Evolutionary conservation across 2,888 invertebrate species (phyloP), one percentile per base, ranked within the genome.

Genomic region (Andricus quercusramuli): DNA sequence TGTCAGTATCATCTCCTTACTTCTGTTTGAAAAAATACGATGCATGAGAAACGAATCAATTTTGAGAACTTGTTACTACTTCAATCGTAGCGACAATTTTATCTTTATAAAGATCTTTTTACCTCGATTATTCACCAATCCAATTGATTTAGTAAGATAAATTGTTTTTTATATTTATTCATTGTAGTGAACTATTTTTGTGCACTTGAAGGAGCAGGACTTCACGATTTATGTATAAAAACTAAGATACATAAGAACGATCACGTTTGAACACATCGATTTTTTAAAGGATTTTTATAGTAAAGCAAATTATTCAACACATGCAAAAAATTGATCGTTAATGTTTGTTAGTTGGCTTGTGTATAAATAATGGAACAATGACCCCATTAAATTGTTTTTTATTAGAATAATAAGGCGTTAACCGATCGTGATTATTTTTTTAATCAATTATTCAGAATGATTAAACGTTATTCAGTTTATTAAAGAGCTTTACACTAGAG

Each of bases 131-230:
- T 22, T n/a, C 2, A 67, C n/a, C 67, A 41, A 41, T 44, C 11
- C 6, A 41, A 67, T 67, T 67, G 41, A 67, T 41, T 37, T n/a
- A 67, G 67, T 67, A 67, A 67, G 13, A 22, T 67, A 15, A 67
- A 67, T 67, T 37, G 41, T 0, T 44, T 3, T 44, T 44, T 22
- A 67, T 41, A 37, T 29, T 32, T 67, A 67, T 41, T n/a, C n/a
- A 41, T 67, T n/a, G 67, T 41, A 66, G 9, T 66, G 20, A n/a
- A 66, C 37, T 37, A 66, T 66, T 20, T 66, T n/a, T 66, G 17
- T 51, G 20, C 51, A 51, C 51, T 41, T 41, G 11, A 11, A 41
- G 11, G 6, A 32, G 32, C 8, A 41, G 41, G 13, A 41, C 41
- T 51, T 20, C 37, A 11, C n/a, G 22, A 67, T 67, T 29, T 67